phyloP scores from a whole-genome alignment of 2,797 vertebrate genomes.

The Discoglossus pictus region DNA sequence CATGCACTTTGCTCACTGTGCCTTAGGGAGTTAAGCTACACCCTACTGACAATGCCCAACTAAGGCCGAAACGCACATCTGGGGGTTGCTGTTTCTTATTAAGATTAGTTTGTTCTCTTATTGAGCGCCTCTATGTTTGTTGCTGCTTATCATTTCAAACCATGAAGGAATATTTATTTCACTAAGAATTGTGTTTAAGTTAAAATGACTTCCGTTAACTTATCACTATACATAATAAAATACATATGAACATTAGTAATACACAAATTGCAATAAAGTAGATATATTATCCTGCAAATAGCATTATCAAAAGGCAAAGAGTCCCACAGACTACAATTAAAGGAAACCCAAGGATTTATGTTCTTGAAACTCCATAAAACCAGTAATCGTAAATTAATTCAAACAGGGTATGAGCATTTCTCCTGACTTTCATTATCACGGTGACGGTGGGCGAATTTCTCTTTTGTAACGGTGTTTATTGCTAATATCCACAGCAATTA shows the following conservation, averaged over 20 bases:
- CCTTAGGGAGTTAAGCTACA: too few species aligned
- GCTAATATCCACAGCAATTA: slow-evolving; percentile 9
- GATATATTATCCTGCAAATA: not conserved
- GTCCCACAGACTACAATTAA: slow-evolving; percentile 24
- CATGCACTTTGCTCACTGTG: too few species aligned
- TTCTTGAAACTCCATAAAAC: slow-evolving; percentile 1
- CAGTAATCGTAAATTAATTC: slow-evolving; percentile 17
- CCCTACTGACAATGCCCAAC: too few species aligned
- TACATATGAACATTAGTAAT: not conserved
- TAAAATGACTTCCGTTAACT: not conserved
- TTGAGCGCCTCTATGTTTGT: too few species aligned
- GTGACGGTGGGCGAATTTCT: not conserved
- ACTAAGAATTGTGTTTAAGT: not conserved
- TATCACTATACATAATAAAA: not conserved
- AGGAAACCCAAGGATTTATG: not conserved
- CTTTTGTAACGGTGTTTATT: slow-evolving; percentile 5
- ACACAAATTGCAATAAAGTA: not conserved
- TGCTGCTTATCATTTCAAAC: too few species aligned
- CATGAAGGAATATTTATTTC: not conserved
- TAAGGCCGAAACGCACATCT: too few species aligned
- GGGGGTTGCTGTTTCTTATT: too few species aligned
- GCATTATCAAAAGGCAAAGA: slow-evolving; percentile 5
- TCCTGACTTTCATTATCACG: slow-evolving; percentile 4
- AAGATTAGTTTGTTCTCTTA: too few species aligned
- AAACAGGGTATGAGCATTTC: slow-evolving; percentile 10